Evolutionary conservation across 2,113 vertebrate species (phyloP), one percentile per base, ranked within the genome.

Genomic region (Cyprinodon variegatus): DNA sequence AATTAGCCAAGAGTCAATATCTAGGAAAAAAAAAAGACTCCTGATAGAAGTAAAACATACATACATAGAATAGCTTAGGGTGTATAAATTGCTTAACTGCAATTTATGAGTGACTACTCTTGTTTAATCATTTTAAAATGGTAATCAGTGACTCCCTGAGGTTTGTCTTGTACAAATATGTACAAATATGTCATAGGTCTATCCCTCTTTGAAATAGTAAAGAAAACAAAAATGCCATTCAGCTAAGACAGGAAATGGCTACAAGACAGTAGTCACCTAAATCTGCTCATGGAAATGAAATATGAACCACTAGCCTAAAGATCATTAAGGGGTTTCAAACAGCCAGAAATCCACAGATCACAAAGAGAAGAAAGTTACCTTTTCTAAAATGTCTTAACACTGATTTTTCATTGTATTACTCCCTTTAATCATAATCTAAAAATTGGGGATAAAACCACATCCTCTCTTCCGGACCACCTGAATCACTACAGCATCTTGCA

Each of bases 401-500:
- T 65, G 11, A 67, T 50, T 45, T 6, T 38, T 37, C 22, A 79
- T 62, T 29, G 60, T 48, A 41, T 40, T 68, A 72, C 71, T 37
- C 79, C 38, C 64, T 62, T 65, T 72, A n/a, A 43, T 13, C 61
- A 65, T 14, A 57, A n/a, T 9, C 29, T 41, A 11, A 61, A 66
- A 65, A 46, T 53, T 65, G 48, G 70, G 64, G 15, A 43, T 38
- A 67, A 53, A 67, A 10, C 17, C 43, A 37, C 59, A 41, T 68
- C 61, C 57, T 89, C 62, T 81, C 89, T 93, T 93, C 88, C 89
- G 90, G 91, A 87, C 89, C 91, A 72, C 68, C 74, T 53, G 80
- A 78, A 74, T 85, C 67, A 89, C 90, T 83, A 87, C 71, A 71
- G 61, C 8, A 70, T 80, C 79, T 65, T 80, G 65, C 86, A 89